These are phyloP conservation scores for Idaea dimidiata DNA, from an alignment of 2,888 invertebrate species.

Conservation along the genomic window DNA sequence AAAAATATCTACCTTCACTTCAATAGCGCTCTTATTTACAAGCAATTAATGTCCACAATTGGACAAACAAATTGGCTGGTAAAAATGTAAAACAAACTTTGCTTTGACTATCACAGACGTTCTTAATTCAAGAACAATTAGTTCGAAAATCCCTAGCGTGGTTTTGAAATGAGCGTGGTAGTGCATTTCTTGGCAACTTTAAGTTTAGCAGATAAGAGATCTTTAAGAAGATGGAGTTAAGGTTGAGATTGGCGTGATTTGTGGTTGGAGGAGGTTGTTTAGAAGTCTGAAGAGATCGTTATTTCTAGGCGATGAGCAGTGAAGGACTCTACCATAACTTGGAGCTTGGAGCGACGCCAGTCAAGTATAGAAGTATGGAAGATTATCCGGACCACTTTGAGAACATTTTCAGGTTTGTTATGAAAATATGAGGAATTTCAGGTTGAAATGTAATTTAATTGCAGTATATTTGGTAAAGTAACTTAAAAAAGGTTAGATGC, in stretches of 20 bases:
- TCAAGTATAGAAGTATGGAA: conserved; percentile 16
- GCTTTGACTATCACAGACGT: conserved; percentile 12
- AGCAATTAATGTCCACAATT: conserved; percentile 25
- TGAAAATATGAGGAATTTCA: neutral
- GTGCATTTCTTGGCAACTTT: conserved; percentile 14
- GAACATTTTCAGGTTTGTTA: conserved; percentile 3
- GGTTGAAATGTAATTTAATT: neutral
- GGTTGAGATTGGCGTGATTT: conserved; percentile 10
- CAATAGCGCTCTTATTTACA: conserved; percentile 29
- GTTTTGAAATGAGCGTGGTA: conserved; percentile 8
- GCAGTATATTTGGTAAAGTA: neutral
- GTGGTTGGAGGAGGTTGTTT: conserved; percentile 12
- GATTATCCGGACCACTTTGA: conserved; percentile 29
- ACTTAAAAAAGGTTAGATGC: neutral
- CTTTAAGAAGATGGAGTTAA: conserved; percentile 2
- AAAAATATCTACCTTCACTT: conserved; percentile 9
- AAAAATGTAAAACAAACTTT: conserved; percentile 10
- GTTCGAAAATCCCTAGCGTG: conserved; percentile 21
- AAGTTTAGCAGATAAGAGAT: neutral
- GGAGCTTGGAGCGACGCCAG: conserved; percentile 44
- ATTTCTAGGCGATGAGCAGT: conserved; percentile 50
- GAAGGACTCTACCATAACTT: conserved; percentile 46
- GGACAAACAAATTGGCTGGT: conserved; percentile 22
- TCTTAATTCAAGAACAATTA: conserved; percentile 24
- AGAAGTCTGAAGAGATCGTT: conserved; percentile 48